phyloP scores from a whole-genome alignment of 2,113 vertebrate species.

The Cyphomyrus discorhynchus region DNA sequence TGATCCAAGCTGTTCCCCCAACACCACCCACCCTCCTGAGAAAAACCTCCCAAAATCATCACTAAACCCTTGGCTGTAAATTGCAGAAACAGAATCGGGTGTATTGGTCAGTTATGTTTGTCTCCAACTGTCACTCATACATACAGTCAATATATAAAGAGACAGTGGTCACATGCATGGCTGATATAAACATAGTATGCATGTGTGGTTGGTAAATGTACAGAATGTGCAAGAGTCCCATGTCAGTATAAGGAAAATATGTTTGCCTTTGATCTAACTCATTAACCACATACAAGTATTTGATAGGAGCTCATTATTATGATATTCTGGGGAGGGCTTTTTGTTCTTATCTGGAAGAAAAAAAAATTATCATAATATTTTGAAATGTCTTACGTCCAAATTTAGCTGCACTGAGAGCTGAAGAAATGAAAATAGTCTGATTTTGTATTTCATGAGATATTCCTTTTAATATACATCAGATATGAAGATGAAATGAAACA shows the following conservation, averaged over 20 bases:
- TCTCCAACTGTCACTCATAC: background rate
- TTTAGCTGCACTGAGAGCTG: background rate
- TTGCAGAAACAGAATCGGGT: background rate
- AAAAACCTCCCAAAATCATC: background rate
- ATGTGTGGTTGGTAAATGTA: background rate
- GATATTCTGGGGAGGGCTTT: background rate
- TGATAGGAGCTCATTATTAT: background rate
- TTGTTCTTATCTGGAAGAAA: background rate
- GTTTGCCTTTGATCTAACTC: background rate
- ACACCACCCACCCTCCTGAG: background rate
- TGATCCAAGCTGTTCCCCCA: background rate
- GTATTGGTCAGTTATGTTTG: background rate
- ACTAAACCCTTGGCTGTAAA: background rate
- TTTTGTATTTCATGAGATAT: conserved; percentile 1
- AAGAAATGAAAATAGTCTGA: background rate
- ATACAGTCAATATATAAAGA: background rate
- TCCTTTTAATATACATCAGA: conserved; percentile 2
- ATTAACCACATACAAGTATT: background rate
- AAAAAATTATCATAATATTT: background rate
- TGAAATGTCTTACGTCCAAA: background rate
- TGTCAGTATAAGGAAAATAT: background rate
- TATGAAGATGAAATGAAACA: background rate
- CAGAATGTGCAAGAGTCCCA: background rate
- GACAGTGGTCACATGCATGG: background rate
- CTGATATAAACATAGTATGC: background rate